Evolutionary conservation across 30 jellyfish, hydroid and myxozoan species (phyloP).

Genomic region (Aurelia sp.): DNA sequence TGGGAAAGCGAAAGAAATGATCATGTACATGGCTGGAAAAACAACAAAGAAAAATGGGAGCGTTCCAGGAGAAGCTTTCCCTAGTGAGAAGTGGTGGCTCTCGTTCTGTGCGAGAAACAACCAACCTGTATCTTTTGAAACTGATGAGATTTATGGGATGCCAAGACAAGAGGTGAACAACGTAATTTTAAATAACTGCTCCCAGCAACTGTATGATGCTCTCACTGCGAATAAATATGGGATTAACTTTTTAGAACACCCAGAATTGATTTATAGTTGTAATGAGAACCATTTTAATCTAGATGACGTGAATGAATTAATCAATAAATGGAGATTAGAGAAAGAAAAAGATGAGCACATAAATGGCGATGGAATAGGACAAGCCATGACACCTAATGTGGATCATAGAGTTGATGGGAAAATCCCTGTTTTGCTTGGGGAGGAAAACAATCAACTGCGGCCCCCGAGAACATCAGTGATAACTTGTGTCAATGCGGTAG

Average conservation of each 20-base stretch:
- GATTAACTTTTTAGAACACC: conserved; percentile 39
- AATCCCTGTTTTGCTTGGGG: conserved; percentile 12
- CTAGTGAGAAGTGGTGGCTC: conserved; percentile 48
- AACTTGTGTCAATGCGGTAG: conserved; percentile 51
- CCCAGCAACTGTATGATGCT: conserved; percentile 36
- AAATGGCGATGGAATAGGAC: background rate
- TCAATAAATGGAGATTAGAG: conserved; percentile 1
- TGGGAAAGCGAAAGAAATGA: conserved; percentile 56
- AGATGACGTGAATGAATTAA: background rate
- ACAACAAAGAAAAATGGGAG: conserved; percentile 22
- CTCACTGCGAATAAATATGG: conserved; percentile 41
- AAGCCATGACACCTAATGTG: background rate
- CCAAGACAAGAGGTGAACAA: conserved; percentile 22
- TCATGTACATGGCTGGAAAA: conserved; percentile 49
- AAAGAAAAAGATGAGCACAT: conserved; percentile 5
- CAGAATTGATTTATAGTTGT: conserved; percentile 45
- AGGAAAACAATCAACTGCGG: background rate
- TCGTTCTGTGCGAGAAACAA: conserved; percentile 49
- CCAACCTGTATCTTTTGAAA: conserved; percentile 23
- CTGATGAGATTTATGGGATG: conserved; percentile 7
- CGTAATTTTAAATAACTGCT: conserved; percentile 10
- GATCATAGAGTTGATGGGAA: conserved; percentile 21
- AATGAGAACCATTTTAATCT: conserved; percentile 36
- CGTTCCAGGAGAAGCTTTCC: conserved; percentile 15
- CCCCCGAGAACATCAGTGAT: conserved; percentile 19